phyloP scores from a whole-genome alignment of 2,888 invertebrate species.

The Tetragonisca angustula region DNA sequence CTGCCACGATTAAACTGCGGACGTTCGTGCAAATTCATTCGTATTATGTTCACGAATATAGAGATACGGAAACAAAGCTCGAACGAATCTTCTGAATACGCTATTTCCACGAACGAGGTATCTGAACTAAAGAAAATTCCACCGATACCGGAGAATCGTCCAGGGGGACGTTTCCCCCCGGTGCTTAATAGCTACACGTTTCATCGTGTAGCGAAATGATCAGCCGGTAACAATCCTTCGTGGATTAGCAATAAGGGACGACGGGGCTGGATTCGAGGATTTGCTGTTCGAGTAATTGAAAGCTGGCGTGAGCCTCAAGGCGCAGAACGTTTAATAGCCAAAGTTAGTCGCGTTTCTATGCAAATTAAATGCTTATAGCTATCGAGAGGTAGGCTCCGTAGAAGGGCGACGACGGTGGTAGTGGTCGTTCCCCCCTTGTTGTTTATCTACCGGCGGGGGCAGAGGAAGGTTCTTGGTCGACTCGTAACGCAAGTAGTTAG shows the following conservation, averaged over 20 bases:
- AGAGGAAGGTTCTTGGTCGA: slow-evolving; percentile 71
- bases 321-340: slow-evolving; percentile 78
- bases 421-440: slow-evolving; percentile 70
- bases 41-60: too few relatives aligned
- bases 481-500: slow-evolving; percentile 80
- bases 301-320: slow-evolving; percentile 71
- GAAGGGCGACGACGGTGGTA: slow-evolving; percentile 56
- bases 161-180: background rate
- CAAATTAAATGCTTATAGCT: slow-evolving; percentile 80
- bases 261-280: slow-evolving; percentile 63
- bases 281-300: slow-evolving; percentile 78
- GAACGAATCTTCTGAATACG: too few relatives aligned
- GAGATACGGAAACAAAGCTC: too few relatives aligned
- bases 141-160: too few relatives aligned
- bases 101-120: too few relatives aligned
- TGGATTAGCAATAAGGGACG: slow-evolving; percentile 42
- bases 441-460: slow-evolving; percentile 75
- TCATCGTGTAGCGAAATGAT: slow-evolving; percentile 18
- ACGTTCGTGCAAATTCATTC: too few relatives aligned
- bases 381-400: slow-evolving; percentile 69
- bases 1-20: too few relatives aligned
- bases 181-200: slow-evolving; percentile 15
- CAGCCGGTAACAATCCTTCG: slow-evolving; percentile 34
- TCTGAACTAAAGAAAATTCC: too few relatives aligned
- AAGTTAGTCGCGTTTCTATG: slow-evolving; percentile 82